Conservation (phyloP, 1,140 invertebrate species). For the Calliphora vicina region DNA sequence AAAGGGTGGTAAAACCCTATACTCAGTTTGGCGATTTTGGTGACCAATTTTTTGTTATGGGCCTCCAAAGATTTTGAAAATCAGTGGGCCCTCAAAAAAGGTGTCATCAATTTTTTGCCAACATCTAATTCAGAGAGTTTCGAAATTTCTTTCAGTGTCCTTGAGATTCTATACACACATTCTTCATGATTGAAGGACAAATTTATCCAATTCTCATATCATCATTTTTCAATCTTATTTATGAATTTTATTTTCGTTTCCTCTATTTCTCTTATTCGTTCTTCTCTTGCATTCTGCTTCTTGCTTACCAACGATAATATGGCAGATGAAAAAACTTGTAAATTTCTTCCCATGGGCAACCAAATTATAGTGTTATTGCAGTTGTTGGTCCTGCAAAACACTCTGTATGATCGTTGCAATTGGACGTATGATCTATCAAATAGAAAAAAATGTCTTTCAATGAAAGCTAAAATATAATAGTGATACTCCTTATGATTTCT, state of each 20-base stretch:
- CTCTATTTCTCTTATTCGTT: background rate
- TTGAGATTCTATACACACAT: background rate
- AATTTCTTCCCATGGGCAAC: conserved; percentile 1
- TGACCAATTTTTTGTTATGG: too few species aligned
- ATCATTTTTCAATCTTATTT: background rate
- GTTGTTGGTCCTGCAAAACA: background rate
- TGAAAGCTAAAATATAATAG: background rate
- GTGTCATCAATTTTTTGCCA: too few species aligned
- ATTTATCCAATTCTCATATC: conserved; percentile 6
- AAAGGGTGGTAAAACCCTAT: too few species aligned
- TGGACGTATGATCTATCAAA: background rate
- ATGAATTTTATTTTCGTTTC: background rate
- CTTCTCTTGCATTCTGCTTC: background rate
- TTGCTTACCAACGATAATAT: background rate
- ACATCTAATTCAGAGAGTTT: background rate
- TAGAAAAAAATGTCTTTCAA: background rate
- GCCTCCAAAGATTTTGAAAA: too few species aligned
- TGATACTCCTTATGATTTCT: background rate
- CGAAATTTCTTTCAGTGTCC: background rate
- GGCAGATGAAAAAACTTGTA: background rate
- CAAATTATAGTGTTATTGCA: background rate
- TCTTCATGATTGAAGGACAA: background rate
- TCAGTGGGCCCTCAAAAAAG: too few species aligned
- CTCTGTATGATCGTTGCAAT: background rate
- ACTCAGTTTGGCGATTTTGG: too few species aligned